phyloP scores from a whole-genome alignment of 2,888 invertebrate genomes.

The Spodoptera exigua region DNA sequence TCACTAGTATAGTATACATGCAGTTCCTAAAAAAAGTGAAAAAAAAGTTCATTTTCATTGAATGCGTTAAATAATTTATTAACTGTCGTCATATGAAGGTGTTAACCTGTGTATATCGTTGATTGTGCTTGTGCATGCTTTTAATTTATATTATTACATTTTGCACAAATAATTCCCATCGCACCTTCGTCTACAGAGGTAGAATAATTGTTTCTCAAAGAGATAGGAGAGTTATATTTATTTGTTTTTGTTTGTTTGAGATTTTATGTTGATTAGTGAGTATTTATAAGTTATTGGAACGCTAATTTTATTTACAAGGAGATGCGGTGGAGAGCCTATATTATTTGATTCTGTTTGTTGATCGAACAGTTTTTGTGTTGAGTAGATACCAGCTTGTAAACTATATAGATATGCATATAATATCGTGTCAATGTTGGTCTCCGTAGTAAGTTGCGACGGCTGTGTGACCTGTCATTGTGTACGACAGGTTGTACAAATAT shows the following conservation, averaged over 20 bases:
- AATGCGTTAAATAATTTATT: conserved; percentile 45
- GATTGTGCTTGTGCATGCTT: conserved; percentile 66
- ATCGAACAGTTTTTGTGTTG: conserved; percentile 7
- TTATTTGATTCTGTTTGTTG: conserved; percentile 13
- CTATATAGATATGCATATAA: conserved; percentile 4
- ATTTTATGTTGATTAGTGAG: conserved; percentile 61
- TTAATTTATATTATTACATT: conserved; percentile 49
- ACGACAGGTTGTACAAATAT: conserved; percentile 38
- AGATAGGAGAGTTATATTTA: conserved; percentile 57
- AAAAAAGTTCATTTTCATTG: conserved; percentile 60
- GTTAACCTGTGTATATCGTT: conserved; percentile 44
- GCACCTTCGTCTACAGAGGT: conserved; percentile 62
- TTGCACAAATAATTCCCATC: conserved; percentile 58
- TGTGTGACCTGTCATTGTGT: conserved; percentile 50
- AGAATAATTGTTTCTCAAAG: conserved; percentile 54
- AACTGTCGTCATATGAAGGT: conserved; percentile 56
- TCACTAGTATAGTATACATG: conserved; percentile 74
- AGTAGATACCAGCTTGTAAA: conserved; percentile 18
- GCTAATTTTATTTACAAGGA: conserved; percentile 39
- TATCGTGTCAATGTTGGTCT: conserved; percentile 20
- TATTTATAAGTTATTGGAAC: conserved; percentile 57
- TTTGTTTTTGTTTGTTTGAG: conserved; percentile 61
- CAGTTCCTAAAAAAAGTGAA: conserved; percentile 78
- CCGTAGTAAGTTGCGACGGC: conserved; percentile 48
- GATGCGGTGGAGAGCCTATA: conserved; percentile 39